These are phyloP conservation scores for Operophtera brumata DNA, from an alignment of 2,888 invertebrate genomes.

Conservation along the genomic window DNA sequence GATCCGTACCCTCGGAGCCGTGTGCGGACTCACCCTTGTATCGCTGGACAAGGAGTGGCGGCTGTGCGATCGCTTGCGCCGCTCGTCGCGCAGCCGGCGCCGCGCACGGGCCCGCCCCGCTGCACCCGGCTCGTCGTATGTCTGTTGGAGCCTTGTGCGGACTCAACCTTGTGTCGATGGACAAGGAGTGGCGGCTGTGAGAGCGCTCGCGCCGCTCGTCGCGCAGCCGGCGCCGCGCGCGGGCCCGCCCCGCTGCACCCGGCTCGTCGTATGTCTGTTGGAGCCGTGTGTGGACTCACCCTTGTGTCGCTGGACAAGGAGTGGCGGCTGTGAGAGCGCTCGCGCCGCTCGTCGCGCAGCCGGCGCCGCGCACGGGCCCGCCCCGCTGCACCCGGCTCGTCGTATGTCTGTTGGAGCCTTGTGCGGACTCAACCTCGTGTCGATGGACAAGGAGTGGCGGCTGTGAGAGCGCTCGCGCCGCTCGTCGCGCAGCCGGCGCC, in stretches of 20 bases:
- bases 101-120: conserved; percentile 58
- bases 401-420: conserved; percentile 70
- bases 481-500: conserved; percentile 63
- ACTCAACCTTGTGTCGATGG: conserved; percentile 83
- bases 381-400: conserved; percentile 54
- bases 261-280: conserved; percentile 75
- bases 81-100: conserved; percentile 62
- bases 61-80: conserved; percentile 82
- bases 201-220: conserved; percentile 79
- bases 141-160: conserved; percentile 55
- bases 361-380: conserved; percentile 63
- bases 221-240: conserved; percentile 62
- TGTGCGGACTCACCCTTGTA: conserved; percentile 80
- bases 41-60: conserved; percentile 84
- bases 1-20: no score
- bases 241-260: conserved; percentile 48
- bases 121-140: conserved; percentile 67
- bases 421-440: conserved; percentile 81
- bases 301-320: conserved; percentile 85
- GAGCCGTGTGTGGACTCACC: conserved; percentile 65
- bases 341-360: conserved; percentile 69
- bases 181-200: conserved; percentile 84
- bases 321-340: conserved; percentile 83
- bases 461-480: conserved; percentile 82
- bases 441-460: conserved; percentile 84